Evolutionary conservation across 2,888 invertebrate species (phyloP), one percentile per base, ranked within the genome.

Genomic region (Nymphalis urticae): DNA sequence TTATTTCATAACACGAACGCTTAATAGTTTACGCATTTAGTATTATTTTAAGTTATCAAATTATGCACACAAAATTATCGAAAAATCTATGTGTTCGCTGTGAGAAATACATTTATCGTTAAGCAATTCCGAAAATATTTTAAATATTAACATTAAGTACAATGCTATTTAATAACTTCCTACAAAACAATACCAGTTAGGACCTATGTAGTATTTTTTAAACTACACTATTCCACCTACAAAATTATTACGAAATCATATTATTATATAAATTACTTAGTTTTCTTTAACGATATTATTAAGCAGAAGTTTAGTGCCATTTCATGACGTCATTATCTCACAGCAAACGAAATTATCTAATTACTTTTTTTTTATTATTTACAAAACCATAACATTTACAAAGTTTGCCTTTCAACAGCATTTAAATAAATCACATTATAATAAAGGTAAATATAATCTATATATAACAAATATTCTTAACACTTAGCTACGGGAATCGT

Each of bases 401-500:
- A 32, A 56, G 13, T 27, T 75, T 75, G 75, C 76, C 73, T 78
- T 73, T 75, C 76, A 82, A 83, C 82, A 81, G 79, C 73, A 66
- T 77, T 76, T 75, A 78, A 78, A 79, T 77, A 80, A 80, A 81
- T 79, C 79, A 79, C 78, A 77, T 76, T 76, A 79, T 77, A 32
- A 32, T 32, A 61, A 64, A 74, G 48, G 66, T 73, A 72, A 75
- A 75, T 77, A 77, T 71, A 60, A 66, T 75, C 71, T 77, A 75
- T 75, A n/a, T 56, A 70, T 75, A 78, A 79, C 76, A 78, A 77
- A 67, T 76, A 74, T 68, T 71, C 66, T 73, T 78, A 79, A 73
- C 61, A 75, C 71, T 75, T 74, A 75, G 71, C 69, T 74, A 73
- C 75, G 75, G 75, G 73, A 58, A 73, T 74, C 70, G 62, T 74